Evolutionary conservation across 2,888 invertebrate genomes (phyloP), one percentile per base, ranked within the genome.

Genomic region (Clepsis dumicolana): DNA sequence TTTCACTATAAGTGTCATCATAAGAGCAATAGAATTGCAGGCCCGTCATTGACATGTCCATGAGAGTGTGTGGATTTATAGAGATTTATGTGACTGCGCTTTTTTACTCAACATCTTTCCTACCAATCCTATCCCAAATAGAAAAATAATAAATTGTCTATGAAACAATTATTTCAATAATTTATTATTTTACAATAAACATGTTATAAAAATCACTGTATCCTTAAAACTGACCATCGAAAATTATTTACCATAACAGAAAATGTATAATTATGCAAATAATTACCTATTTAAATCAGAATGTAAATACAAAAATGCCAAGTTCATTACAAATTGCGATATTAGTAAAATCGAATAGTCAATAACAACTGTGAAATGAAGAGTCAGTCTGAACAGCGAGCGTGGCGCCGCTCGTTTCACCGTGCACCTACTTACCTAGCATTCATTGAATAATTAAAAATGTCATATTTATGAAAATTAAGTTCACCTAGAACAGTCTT

Each of bases 171-270:
- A 80, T 77, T 79, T 83, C 75, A 85, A 87, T 85, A 81, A 84
- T 83, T 86, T 82, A 85, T 78, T 75, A 74, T 77, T 85, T 87
- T 88, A 88, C 84, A 87, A 78, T 85, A 85, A 86, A 88, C 83
- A 86, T 80, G 80, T 85, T 85, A 85, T 75, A 85, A 88, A n/a
- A 87, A 87, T 57, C 83, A 86, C 84, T 83, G 85, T 86, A 87
- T 82, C 81, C 87, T 86, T 89, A 88, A 73, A 85, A 77, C 78
- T 83, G 82, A 85, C 79, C 84, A 80, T 80, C 77, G 76, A 77
- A 77, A 72, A 71, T 69, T 72, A 76, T 77, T 29, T 53, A 63
- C 32, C 52, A 63, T 63, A 73, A 75, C 73, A 75, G 75, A 76
- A 74, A 77, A 78, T 72, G 76, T 72, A 72, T 72, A 70, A 44